Evolutionary conservation across 2,888 invertebrate species (phyloP), one percentile per base, ranked within the genome.

Genomic region (Pseudococcus longispinus): DNA sequence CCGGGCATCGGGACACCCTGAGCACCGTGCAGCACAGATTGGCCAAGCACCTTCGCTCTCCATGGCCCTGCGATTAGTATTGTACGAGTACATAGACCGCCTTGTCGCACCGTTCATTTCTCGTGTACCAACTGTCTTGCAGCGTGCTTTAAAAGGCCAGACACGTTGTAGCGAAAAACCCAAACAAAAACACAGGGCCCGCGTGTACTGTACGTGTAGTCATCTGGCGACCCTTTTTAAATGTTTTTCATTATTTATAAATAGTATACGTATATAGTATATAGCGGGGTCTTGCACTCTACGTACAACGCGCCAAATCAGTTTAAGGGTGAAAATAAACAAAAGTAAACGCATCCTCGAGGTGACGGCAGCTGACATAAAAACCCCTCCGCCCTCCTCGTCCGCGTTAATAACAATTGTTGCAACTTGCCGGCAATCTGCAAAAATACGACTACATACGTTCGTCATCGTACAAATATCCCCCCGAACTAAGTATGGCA

Each of bases 271-370:
- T 74, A 26, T 26, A 26, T 65, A 23, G 51, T 3, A 13, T 46
- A 6, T 46, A 11, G 44, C 26, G 60, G 46, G 46, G 46, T 51
- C 65, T 26, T 65, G 23, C 74, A 8, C 70, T 29, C 70, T 70
- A 2, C 70, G 80, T 42, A 29, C 77, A 37, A 77, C 29, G 26
- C 80, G n/a, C 46, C 29, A 83, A 83, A 83, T 83, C 55, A 83
- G 83, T 83, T 83, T 83, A 83, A 74, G 83, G 83, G 83, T 83
- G 83, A 83, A 83, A 83, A 83, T 55, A 83, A 83, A 83, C 83
- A 83, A 83, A 83, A 83, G 83, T 83, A 83, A 83, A 83, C 37
- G 51, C 83, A 83, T 83, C 74, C 65, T 65, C 82, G 83, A 83
- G 55, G 83, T 44, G 83, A 44, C 55, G 55, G 83, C 83, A 83